Conservation (phyloP, 2,888 invertebrate species). For the Spialia ferax region DNA sequence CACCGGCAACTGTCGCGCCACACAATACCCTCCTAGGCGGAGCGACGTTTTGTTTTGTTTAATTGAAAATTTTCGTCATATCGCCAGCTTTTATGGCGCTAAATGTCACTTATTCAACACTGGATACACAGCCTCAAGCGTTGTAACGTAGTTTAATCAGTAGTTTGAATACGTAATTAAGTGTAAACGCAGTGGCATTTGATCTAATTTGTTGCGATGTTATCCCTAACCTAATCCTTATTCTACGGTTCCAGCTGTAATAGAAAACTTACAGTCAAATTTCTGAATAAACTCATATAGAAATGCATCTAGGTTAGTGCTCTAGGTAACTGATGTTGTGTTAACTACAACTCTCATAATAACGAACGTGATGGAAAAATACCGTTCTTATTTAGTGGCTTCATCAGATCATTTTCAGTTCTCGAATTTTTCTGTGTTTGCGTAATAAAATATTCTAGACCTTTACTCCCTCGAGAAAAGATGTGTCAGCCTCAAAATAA, state of each 20-base stretch:
- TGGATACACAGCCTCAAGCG: neutral
- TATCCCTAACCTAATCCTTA: too few species aligned
- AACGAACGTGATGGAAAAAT: too few species aligned
- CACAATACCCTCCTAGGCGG: constrained; percentile 62
- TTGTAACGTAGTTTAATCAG: neutral
- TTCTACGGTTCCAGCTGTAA: too few species aligned
- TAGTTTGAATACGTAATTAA: neutral
- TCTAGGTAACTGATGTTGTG: too few species aligned
- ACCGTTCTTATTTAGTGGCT: neutral
- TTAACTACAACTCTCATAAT: too few species aligned
- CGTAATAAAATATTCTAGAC: neutral
- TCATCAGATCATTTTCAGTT: neutral
- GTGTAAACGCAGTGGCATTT: neutral
- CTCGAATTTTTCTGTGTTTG: neutral
- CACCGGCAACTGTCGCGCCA: constrained; percentile 57
- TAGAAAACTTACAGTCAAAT: too few species aligned
- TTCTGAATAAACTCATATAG: too few species aligned
- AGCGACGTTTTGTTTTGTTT: constrained; percentile 73
- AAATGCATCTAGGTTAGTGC: too few species aligned
- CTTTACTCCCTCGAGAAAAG: neutral
- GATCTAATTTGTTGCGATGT: neutral
- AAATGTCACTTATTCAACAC: constrained; percentile 50
- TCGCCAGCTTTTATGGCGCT: constrained; percentile 65
- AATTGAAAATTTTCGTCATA: constrained; percentile 81
- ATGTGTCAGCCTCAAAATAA: neutral